A percentile compares a stretch with the other conserved stretches of the same genome.
These are phyloP conservation scores for Rhagoletis pomonella DNA, from an alignment of 1,140 invertebrate species.

Conservation along the genomic window DNA sequence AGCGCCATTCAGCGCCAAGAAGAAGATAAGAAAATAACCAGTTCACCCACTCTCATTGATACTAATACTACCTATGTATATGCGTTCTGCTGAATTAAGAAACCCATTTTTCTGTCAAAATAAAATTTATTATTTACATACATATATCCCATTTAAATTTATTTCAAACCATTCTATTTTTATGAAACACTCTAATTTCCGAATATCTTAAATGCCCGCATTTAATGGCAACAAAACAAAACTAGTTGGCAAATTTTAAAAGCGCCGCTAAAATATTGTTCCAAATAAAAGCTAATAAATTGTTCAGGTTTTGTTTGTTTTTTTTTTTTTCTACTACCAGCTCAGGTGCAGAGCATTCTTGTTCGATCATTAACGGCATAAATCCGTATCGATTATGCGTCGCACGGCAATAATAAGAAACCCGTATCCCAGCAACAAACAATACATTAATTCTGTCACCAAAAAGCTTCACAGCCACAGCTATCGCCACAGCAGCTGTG, in stretches of 20 bases:
- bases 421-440: neutral
- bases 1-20: too few relatives aligned
- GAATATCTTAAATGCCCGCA: neutral
- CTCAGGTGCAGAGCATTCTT: neutral
- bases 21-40: too few relatives aligned
- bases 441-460: constrained; percentile 30
- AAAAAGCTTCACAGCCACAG: neutral
- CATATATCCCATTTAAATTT: constrained; percentile 4
- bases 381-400: constrained; percentile 15
- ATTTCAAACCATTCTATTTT: constrained; percentile 13
- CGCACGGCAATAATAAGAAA: constrained; percentile 6
- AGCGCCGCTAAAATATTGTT: neutral
- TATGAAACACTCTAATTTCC: constrained; percentile 35
- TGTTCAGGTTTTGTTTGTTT: neutral
- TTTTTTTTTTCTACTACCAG: neutral
- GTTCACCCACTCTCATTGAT: too few relatives aligned
- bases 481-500: neutral
- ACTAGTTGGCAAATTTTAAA: neutral
- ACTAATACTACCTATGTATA: too few relatives aligned
- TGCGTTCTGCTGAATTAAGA: neutral
- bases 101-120: constrained; percentile 35
- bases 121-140: neutral
- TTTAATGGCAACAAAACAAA: neutral
- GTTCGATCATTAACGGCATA: neutral
- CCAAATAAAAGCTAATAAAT: neutral